phyloP scores from a whole-genome alignment of 2,797 vertebrate species.

The Malurus splendens region DNA sequence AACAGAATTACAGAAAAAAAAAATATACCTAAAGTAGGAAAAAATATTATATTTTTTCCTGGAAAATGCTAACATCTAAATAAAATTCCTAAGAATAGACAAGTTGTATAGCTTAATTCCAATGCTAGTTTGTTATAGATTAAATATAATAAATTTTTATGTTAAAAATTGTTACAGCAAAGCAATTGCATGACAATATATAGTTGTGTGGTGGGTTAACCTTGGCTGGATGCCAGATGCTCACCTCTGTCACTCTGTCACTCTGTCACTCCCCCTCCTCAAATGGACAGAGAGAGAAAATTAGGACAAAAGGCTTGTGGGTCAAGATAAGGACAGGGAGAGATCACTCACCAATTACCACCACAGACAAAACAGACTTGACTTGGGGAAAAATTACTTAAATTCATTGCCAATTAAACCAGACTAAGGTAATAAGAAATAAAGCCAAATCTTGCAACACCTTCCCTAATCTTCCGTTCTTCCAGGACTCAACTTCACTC shows the following conservation, averaged over 20 bases:
- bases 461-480: rapidly evolving
- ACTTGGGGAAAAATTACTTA: not conserved
- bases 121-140: not conserved
- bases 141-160: not conserved
- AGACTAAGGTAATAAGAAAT: not conserved
- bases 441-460: not conserved
- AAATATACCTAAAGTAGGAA: not conserved
- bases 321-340: not conserved
- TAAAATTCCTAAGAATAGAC: not conserved
- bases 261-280: not conserved
- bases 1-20: not conserved
- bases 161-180: not conserved
- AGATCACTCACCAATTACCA: not conserved
- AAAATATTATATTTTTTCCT: not conserved
- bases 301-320: not conserved
- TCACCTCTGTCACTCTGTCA: not conserved
- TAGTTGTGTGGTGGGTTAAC: not conserved
- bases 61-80: not conserved
- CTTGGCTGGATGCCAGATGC: not conserved
- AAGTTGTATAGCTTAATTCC: not conserved
- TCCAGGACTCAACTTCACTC: rapidly evolving
- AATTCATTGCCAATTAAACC: not conserved
- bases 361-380: not conserved
- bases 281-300: not conserved
- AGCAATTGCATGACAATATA: not conserved